Evolutionary conservation across 1,140 invertebrate genomes (phyloP), one percentile per base, ranked within the genome.

Genomic region (Orius insidiosus): DNA sequence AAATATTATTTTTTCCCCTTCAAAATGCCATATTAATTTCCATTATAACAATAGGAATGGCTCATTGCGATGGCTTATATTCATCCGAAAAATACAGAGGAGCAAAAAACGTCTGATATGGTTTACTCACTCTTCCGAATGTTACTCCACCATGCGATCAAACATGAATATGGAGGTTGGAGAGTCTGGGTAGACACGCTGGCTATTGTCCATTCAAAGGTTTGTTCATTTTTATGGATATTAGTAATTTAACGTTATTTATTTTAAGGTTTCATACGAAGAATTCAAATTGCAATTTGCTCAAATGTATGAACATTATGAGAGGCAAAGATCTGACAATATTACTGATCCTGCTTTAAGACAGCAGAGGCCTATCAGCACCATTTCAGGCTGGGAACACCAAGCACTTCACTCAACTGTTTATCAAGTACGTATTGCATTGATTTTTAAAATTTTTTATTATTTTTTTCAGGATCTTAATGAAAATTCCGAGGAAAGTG

Each of bases 91-190:
- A 93, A 84, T 56, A 76, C 80, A 1, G 89, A 96, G 59, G 88
- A 98, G 61, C 85, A 94, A 58, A 89, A 95, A 63, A 84, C 97
- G 39, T 94, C 88, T 0, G 93, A 97, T 58, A 94, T 98, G 85
- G 93, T 98, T 13, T 97, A 97, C 63, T 85, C 89, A 1, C 67
- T 98, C 45, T 98, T 99, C 67, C 70, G 85, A 3, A 96, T 98
- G 86, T 67, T 99, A 15, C 66, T 99, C 3, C 94, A 98, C 65
- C 96, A 99, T 63, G 96, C 96, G 10, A 96, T 99, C 46, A 97
- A 98, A 62, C 88, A 89, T 58, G 96, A 99, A 65, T 98, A 96
- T 59, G 95, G 96, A n/a, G 96, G 96, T 8, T 99, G 96, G 96
- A 69, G 96, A 53, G 96, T 99, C 7, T 99, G 96, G 95, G 95